Conservation (phyloP, 2,797 vertebrate species). For the Gephyroberyx darwinii region DNA sequence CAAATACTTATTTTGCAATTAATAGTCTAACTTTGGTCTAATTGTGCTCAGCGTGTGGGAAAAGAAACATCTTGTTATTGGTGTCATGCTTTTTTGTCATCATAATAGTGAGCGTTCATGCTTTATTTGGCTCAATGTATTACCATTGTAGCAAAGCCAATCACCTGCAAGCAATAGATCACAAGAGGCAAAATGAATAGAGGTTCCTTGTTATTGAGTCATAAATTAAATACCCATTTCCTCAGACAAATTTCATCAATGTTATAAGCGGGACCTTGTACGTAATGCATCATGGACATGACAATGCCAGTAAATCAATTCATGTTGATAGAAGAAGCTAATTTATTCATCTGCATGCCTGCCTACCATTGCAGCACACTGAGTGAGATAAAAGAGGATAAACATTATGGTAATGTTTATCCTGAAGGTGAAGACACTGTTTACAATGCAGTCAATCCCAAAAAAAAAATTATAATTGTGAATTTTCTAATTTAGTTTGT, state of each 20-base stretch:
- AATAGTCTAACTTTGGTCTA: conserved; percentile 21
- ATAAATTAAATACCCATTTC: conserved; percentile 72
- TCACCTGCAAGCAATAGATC: conserved; percentile 61
- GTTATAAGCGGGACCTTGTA: conserved; percentile 44
- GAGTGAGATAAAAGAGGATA: conserved; percentile 19
- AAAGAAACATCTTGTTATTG: conserved; percentile 9
- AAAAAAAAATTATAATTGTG: not conserved
- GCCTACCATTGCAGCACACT: conserved; percentile 4
- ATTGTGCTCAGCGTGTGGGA: conserved; percentile 27
- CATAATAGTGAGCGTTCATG: conserved; percentile 45
- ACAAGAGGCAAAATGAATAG: conserved; percentile 68
- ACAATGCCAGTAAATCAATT: conserved; percentile 66
- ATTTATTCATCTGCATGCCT: conserved; percentile 53
- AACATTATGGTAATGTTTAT: not conserved
- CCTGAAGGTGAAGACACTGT: too few species aligned
- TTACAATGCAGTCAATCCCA: not conserved
- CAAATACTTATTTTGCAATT: conserved; percentile 28
- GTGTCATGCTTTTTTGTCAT: conserved; percentile 32
- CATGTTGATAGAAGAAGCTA: conserved; percentile 25
- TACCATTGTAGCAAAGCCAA: conserved; percentile 58
- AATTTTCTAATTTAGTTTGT: not conserved
- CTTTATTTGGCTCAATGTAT: conserved; percentile 51
- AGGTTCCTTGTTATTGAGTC: conserved; percentile 59
- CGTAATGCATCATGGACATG: conserved; percentile 58
- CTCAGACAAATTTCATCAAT: conserved; percentile 49